Evolutionary conservation across 2,888 invertebrate species (phyloP).

Genomic region (Cerastis rubricosa): DNA sequence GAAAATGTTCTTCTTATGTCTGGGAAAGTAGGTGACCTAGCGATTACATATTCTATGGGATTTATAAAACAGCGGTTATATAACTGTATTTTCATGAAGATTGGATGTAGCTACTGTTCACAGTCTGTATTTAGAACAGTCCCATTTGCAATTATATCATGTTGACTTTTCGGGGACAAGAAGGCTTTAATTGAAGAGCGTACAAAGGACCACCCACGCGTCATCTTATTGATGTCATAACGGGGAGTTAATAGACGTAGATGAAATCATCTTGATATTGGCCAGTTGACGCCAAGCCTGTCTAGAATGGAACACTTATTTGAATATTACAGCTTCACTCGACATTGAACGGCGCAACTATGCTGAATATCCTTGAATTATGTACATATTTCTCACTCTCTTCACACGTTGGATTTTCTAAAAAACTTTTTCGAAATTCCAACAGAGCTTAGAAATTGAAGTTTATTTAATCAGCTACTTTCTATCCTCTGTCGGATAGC

Average conservation of each 20-base stretch:
- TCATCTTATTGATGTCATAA: slow-evolving; percentile 54
- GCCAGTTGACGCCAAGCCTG: slow-evolving; percentile 36
- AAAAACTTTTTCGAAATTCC: slow-evolving; percentile 12
- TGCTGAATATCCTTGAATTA: slow-evolving; percentile 47
- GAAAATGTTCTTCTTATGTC: slow-evolving; percentile 16
- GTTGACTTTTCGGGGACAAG: not conserved
- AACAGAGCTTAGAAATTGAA: slow-evolving; percentile 20
- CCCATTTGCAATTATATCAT: not conserved
- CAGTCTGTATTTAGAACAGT: not conserved
- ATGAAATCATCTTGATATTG: slow-evolving; percentile 53
- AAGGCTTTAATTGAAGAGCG: slow-evolving; percentile 43
- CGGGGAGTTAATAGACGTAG: slow-evolving; percentile 45
- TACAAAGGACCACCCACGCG: slow-evolving; percentile 36
- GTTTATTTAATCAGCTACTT: slow-evolving; percentile 38
- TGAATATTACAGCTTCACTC: slow-evolving; percentile 39
- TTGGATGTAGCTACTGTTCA: not conserved
- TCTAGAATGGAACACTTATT: slow-evolving; percentile 37
- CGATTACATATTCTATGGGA: slow-evolving; percentile 3
- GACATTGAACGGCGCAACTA: slow-evolving; percentile 30
- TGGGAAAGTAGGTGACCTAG: slow-evolving; percentile 34
- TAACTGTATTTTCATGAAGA: slow-evolving; percentile 3
- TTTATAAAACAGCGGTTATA: slow-evolving; percentile 4
- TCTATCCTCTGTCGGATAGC: slow-evolving; percentile 29
- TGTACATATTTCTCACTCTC: slow-evolving; percentile 18
- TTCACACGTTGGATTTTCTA: slow-evolving; percentile 1